These are phyloP conservation scores for Phaedon cochleariae DNA, from an alignment of 2,888 invertebrate species.

Conservation along the genomic window DNA sequence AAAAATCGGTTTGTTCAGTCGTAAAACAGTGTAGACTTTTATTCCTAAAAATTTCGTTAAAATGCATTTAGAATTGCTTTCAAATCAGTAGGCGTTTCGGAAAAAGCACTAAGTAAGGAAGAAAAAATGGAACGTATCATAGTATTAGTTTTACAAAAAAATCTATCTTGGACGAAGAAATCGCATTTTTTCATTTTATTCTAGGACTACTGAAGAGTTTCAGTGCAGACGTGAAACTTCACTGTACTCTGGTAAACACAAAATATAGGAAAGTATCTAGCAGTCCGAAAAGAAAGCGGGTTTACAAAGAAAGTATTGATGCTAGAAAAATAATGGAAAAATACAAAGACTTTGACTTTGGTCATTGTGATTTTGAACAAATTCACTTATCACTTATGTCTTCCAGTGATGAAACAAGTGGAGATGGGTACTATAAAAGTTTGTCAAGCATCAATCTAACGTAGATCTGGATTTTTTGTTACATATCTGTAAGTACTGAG, in stretches of 20 bases:
- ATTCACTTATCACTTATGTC: constrained; percentile 76
- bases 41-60: too few species aligned
- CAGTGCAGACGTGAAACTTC: constrained; percentile 77
- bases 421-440: constrained; percentile 70
- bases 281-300: constrained; percentile 48
- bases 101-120: too few species aligned
- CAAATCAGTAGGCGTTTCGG: too few species aligned
- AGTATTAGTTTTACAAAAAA: too few species aligned
- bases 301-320: constrained; percentile 68
- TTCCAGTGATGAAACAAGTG: constrained; percentile 60
- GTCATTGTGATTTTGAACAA: constrained; percentile 69
- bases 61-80: too few species aligned
- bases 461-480: constrained; percentile 3
- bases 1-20: too few species aligned
- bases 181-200: too few species aligned
- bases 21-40: too few species aligned
- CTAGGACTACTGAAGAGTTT: constrained; percentile 66
- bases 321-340: constrained; percentile 72
- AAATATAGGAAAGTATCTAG: constrained; percentile 44
- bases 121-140: too few species aligned
- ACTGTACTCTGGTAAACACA: constrained; percentile 73
- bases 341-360: constrained; percentile 77
- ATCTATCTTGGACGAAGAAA: too few species aligned
- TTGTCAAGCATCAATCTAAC: constrained; percentile 42
- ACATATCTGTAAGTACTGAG: not conserved